phyloP scores from a whole-genome alignment of 2,888 invertebrate genomes.

The Anoncus sp. region DNA sequence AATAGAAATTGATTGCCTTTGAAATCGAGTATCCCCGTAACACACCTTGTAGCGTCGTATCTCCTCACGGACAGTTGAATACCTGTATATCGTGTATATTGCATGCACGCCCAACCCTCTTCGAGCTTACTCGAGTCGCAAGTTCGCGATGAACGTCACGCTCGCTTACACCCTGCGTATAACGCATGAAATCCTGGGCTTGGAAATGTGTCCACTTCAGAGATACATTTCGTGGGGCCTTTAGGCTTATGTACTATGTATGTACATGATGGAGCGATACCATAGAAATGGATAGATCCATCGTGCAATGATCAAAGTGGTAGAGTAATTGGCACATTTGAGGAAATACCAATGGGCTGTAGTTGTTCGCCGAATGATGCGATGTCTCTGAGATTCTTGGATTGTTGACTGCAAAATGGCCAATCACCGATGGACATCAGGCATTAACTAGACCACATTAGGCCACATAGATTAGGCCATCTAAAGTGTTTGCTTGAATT shows the following conservation, averaged over 20 bases:
- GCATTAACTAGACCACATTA: background rate
- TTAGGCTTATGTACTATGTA: background rate
- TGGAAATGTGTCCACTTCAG: slow-evolving; percentile 16
- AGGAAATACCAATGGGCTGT: too few species aligned
- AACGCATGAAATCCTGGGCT: slow-evolving; percentile 21
- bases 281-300: background rate
- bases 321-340: too few species aligned
- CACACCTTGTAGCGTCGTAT: slow-evolving; percentile 12
- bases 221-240: slow-evolving; percentile 15
- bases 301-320: background rate
- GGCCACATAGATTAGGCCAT: background rate
- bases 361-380: background rate
- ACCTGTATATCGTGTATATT: slow-evolving; percentile 20
- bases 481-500: too few species aligned
- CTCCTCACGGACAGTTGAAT: slow-evolving; percentile 3
- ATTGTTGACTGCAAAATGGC: background rate
- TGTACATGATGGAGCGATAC: background rate
- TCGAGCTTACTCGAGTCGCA: slow-evolving; percentile 30
- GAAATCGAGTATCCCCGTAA: slow-evolving; percentile 42
- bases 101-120: slow-evolving; percentile 21
- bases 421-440: background rate
- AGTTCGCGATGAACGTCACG: slow-evolving; percentile 39
- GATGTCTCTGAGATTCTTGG: too few species aligned
- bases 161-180: slow-evolving; percentile 45
- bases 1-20: slow-evolving; percentile 72